phyloP scores from a whole-genome alignment of 1,140 invertebrate genomes.

The Apis florea region DNA sequence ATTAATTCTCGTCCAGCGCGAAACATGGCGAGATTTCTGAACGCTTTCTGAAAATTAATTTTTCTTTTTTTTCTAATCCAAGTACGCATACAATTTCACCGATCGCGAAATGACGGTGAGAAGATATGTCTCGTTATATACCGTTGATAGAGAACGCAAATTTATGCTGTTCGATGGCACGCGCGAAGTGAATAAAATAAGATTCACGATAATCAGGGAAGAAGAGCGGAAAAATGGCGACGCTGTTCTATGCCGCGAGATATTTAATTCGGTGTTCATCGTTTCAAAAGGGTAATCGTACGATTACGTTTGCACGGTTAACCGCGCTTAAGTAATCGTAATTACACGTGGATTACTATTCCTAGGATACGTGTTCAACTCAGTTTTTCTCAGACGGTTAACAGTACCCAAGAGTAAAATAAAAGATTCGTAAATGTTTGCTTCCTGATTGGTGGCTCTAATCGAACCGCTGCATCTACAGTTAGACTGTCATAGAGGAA shows the following conservation, averaged over 20 bases:
- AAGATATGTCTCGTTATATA: neutral
- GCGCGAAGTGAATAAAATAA: neutral
- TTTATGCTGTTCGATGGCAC: constrained; percentile 18
- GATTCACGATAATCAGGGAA: constrained; percentile 33
- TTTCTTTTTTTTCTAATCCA: neutral
- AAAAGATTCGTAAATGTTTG: neutral
- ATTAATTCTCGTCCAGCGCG: neutral
- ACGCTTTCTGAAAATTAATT: neutral
- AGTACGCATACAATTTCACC: too few species aligned
- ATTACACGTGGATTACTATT: neutral
- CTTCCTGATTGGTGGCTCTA: neutral
- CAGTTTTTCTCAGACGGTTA: neutral
- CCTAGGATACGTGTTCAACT: neutral
- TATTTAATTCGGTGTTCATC: constrained; percentile 21
- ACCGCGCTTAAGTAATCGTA: neutral
- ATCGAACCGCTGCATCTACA: neutral
- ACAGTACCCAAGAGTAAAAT: neutral
- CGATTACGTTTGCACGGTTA: neutral
- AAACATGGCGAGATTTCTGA: neutral
- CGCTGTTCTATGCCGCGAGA: neutral
- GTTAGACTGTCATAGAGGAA: constrained; percentile 13
- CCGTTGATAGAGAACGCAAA: neutral
- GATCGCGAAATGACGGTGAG: constrained; percentile 18
- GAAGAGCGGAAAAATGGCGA: neutral
- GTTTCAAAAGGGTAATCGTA: neutral